phyloP scores from a whole-genome alignment of 2,113 vertebrate genomes.

The Sturnus vulgaris region DNA sequence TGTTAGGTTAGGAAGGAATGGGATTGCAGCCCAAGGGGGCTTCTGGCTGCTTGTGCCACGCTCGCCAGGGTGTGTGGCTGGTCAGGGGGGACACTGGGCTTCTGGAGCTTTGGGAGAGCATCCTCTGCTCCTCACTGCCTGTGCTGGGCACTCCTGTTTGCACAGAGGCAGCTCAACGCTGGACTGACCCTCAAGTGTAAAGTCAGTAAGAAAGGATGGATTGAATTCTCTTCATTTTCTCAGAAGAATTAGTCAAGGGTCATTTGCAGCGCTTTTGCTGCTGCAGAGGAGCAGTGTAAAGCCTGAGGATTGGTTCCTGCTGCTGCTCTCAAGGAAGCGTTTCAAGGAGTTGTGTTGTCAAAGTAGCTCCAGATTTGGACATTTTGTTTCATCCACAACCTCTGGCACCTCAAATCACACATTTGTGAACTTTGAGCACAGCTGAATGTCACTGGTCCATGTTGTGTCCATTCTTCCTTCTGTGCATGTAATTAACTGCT shows the following conservation, averaged over 20 bases:
- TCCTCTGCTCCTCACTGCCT: background rate
- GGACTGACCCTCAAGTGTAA: background rate
- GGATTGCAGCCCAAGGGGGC: background rate
- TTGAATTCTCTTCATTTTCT: background rate
- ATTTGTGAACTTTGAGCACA: background rate
- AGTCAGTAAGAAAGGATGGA: background rate
- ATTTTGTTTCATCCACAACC: background rate
- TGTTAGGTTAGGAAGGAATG: conserved; percentile 22
- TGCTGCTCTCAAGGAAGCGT: background rate
- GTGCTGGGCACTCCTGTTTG: background rate
- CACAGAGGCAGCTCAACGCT: background rate
- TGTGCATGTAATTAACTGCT: background rate
- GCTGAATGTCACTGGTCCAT: background rate
- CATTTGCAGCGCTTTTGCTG: background rate
- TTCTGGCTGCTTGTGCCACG: background rate
- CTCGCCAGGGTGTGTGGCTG: background rate
- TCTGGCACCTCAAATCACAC: background rate
- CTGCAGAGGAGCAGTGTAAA: background rate
- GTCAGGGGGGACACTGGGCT: background rate
- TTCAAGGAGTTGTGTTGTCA: background rate
- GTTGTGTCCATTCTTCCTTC: background rate
- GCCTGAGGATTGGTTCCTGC: background rate
- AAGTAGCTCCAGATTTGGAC: background rate
- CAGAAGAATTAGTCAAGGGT: background rate
- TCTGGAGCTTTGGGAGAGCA: background rate